Percentiles rank a stretch among this genome's conserved stretches.
phyloP scores from a whole-genome alignment of 1,140 invertebrate genomes.

The Zaprionus nigranus region DNA sequence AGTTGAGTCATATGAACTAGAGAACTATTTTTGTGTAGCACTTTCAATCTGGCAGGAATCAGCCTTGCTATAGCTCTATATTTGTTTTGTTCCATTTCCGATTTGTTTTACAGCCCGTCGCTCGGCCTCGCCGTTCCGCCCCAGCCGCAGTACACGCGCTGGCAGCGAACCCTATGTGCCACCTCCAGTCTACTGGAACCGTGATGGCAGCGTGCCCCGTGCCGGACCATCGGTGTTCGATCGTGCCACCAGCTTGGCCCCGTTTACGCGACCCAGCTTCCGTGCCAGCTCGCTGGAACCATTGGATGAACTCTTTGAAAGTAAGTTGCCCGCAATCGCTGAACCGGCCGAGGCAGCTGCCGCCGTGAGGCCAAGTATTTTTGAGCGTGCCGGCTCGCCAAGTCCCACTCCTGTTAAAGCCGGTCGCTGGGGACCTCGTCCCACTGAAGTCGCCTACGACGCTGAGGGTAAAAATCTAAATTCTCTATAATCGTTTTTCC shows the following conservation, averaged over 20 bases:
- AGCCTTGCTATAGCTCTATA: slow-evolving; percentile 21
- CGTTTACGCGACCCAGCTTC: slow-evolving; percentile 81
- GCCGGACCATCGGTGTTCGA: slow-evolving; percentile 76
- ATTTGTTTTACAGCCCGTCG: slow-evolving; percentile 68
- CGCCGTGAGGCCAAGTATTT: slow-evolving; percentile 81
- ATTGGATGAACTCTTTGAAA: slow-evolving; percentile 86
- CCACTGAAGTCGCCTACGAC: slow-evolving; percentile 88
- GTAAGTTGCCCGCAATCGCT: slow-evolving; percentile 84
- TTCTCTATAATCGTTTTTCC: slow-evolving; percentile 53
- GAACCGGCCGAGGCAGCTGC: slow-evolving; percentile 58
- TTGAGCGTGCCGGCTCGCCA: slow-evolving; percentile 85
- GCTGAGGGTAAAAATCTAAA: slow-evolving; percentile 87
- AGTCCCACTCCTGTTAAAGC: slow-evolving; percentile 88
- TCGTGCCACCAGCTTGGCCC: slow-evolving; percentile 80
- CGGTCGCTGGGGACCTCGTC: slow-evolving; percentile 87
- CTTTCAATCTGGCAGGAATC: background rate
- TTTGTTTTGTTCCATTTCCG: background rate
- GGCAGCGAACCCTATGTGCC: slow-evolving; percentile 82
- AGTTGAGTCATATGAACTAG: background rate
- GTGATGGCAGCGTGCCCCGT: slow-evolving; percentile 75
- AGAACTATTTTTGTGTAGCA: background rate
- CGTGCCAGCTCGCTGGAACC: slow-evolving; percentile 83
- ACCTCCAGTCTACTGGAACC: slow-evolving; percentile 71
- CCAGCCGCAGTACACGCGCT: slow-evolving; percentile 63
- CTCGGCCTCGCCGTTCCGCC: slow-evolving; percentile 73